phyloP scores from a whole-genome alignment of 2,888 invertebrate species.

The Acrobasis repandana region DNA sequence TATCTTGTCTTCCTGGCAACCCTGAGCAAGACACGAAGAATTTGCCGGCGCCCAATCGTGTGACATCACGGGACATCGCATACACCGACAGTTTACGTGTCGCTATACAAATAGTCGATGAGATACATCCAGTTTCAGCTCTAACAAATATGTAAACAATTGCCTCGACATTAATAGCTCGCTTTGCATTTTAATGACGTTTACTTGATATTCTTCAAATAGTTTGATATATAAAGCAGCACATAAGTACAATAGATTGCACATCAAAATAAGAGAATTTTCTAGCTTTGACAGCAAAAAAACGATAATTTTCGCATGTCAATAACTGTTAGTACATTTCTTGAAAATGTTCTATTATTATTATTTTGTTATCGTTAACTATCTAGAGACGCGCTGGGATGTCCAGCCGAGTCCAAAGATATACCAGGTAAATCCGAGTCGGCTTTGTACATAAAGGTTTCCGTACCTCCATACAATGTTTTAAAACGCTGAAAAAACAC shows the following conservation, averaged over 20 bases:
- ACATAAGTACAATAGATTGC: not conserved
- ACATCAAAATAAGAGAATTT: no score
- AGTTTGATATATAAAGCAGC: not conserved
- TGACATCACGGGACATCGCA: conserved; percentile 64
- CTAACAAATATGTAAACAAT: conserved; percentile 63
- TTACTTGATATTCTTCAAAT: not conserved
- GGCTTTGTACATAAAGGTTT: no score
- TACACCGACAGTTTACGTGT: conserved; percentile 53
- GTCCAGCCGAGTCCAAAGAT: no score
- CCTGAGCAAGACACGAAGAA: conserved; percentile 1
- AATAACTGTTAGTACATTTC: no score
- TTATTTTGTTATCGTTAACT: no score
- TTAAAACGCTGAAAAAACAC: no score
- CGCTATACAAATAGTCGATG: conserved; percentile 74
- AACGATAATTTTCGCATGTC: no score
- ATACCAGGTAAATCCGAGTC: no score
- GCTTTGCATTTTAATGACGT: conserved; percentile 23
- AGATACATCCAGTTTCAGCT: conserved; percentile 60
- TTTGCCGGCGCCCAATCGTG: conserved; percentile 22
- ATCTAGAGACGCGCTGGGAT: no score
- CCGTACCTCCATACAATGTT: no score
- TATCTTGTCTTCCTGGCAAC: not conserved
- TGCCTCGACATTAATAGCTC: conserved; percentile 40
- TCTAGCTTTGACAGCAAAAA: no score
- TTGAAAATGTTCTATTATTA: no score